These are phyloP conservation scores for Macaria notata DNA, from an alignment of 2,888 invertebrate species.

Conservation along the genomic window DNA sequence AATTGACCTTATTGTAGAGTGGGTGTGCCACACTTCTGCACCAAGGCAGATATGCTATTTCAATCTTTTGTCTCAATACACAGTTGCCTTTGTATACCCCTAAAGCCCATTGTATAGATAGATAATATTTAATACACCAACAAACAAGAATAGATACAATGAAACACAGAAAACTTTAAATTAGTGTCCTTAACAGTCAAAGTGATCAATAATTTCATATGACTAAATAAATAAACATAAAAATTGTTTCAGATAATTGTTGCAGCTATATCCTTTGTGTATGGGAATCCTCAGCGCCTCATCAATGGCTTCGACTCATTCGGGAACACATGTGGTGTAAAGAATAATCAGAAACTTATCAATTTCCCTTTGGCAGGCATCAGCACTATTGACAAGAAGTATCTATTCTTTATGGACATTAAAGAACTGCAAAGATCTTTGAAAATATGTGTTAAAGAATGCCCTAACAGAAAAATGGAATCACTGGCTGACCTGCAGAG, in stretches of 20 bases:
- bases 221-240: too few relatives aligned
- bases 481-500: constrained; percentile 85
- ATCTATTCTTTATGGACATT: constrained; percentile 92
- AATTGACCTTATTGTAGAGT: too few relatives aligned
- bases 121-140: too few relatives aligned
- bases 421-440: constrained; percentile 88
- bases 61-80: too few relatives aligned
- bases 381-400: constrained; percentile 89
- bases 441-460: constrained; percentile 94
- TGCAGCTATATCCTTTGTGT: constrained; percentile 93
- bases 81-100: too few relatives aligned
- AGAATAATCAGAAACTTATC: constrained; percentile 88
- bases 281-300: constrained; percentile 92
- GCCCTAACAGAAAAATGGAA: constrained; percentile 87
- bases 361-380: constrained; percentile 90
- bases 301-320: constrained; percentile 97
- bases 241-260: constrained; percentile 85
- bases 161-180: too few relatives aligned
- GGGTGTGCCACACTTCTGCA: too few relatives aligned
- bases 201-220: too few relatives aligned
- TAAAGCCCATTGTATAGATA: too few relatives aligned
- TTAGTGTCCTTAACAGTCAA: too few relatives aligned
- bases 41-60: too few relatives aligned
- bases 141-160: too few relatives aligned
- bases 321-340: constrained; percentile 96